phyloP scores from a whole-genome alignment of 2,113 vertebrate genomes.

The Myiagra hebetior region DNA sequence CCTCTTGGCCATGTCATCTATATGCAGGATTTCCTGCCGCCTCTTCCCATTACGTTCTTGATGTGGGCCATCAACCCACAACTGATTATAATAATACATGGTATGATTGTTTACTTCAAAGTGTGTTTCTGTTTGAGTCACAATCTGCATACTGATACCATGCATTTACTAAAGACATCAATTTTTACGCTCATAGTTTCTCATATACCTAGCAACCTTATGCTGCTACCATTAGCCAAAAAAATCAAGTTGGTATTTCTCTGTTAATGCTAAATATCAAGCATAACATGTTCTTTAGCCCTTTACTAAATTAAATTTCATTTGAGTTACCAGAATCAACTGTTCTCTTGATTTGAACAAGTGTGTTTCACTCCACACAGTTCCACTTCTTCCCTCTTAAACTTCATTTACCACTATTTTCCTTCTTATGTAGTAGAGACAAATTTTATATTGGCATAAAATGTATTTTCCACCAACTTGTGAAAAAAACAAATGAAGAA shows the following conservation, averaged over 20 bases:
- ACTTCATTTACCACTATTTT: not conserved
- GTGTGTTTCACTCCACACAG: not conserved
- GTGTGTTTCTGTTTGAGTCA: not conserved
- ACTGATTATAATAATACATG: not conserved
- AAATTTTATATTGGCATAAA: not conserved
- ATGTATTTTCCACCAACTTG: not conserved
- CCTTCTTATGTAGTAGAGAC: not conserved
- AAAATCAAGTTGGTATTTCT: not conserved
- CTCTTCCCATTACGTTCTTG: not conserved
- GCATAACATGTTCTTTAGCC: not conserved
- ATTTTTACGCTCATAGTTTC: not conserved
- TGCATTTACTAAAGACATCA: not conserved
- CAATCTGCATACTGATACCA: not conserved
- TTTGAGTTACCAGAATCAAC: not conserved
- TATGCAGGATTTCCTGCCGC: not conserved
- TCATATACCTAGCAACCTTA: not conserved
- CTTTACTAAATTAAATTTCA: not conserved
- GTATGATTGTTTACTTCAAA: not conserved
- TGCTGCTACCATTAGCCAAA: not conserved
- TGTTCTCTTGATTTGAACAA: not conserved
- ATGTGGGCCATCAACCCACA: not conserved
- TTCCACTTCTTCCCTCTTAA: not conserved
- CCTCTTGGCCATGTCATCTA: not conserved
- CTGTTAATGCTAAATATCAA: not conserved
- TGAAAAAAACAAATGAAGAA: not conserved